Percentiles rank a stretch among this genome's conserved stretches.
Conservation (phyloP, 37 sponge, comb jelly and placozoan genomes). For the Amphimedon queenslandica region DNA sequence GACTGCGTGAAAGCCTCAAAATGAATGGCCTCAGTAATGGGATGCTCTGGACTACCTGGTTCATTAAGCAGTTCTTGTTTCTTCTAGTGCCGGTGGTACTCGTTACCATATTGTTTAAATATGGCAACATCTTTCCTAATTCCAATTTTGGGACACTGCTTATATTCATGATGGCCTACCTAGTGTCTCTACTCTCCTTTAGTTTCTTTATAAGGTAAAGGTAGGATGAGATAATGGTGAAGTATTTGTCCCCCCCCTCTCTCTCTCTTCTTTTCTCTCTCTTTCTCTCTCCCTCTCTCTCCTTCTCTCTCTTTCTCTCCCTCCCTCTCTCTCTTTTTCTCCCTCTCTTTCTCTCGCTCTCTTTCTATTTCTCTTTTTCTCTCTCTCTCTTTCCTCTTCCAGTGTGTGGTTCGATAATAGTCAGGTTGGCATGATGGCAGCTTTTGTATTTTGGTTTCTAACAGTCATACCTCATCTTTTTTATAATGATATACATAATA, state of each 20-base stretch:
- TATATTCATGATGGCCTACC: conserved; percentile 14
- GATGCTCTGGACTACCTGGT: conserved; percentile 81
- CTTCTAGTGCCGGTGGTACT: conserved; percentile 51
- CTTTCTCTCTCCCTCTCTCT: not conserved
- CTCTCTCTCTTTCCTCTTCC: not conserved
- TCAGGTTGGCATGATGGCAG: conserved; percentile 19
- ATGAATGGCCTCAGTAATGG: conserved; percentile 86
- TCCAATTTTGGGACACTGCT: conserved; percentile 15
- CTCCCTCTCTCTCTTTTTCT: not conserved
- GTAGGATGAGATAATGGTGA: not conserved
- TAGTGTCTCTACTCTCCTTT: conserved; percentile 17
- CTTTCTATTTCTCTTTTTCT: not conserved
- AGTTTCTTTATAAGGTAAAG: conserved; percentile 33
- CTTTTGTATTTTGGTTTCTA: conserved; percentile 41
- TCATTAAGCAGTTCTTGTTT: conserved; percentile 71
- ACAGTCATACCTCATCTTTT: conserved; percentile 39
- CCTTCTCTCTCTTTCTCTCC: not conserved
- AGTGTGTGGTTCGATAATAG: conserved; percentile 48
- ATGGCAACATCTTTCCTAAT: conserved; percentile 11
- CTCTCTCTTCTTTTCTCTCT: too few relatives aligned
- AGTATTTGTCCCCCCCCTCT: not conserved
- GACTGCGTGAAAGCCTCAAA: conserved; percentile 80
- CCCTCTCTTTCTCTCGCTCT: not conserved
- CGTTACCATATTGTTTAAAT: conserved; percentile 2
- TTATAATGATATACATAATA: too few relatives aligned